Conservation (phyloP, 2,888 invertebrate genomes). For the Altica lythri region DNA sequence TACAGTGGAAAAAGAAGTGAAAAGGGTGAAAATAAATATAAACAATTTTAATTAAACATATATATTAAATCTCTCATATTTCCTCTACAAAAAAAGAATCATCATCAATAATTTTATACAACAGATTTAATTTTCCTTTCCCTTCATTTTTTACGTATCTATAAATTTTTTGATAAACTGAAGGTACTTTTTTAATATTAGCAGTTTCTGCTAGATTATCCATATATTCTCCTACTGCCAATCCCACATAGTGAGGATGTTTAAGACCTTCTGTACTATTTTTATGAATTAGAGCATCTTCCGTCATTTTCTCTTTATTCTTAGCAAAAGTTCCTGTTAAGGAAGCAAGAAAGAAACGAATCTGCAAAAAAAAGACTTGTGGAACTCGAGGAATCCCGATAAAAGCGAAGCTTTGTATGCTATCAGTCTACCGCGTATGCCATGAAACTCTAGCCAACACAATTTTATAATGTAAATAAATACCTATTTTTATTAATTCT, state of each 20-base stretch:
- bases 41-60: too few species aligned
- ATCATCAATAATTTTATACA: conserved; percentile 68
- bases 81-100: too few species aligned
- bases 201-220: conserved; percentile 69
- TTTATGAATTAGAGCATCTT: conserved; percentile 64
- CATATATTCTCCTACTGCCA: conserved; percentile 69
- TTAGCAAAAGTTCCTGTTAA: conserved; percentile 62
- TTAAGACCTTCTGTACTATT: conserved; percentile 62
- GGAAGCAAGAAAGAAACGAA: conserved; percentile 65
- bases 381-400: too few species aligned
- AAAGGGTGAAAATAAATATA: too few species aligned
- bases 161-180: conserved; percentile 73
- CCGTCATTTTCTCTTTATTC: conserved; percentile 66
- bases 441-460: too few species aligned
- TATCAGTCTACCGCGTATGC: too few species aligned
- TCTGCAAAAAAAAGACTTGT: conserved; percentile 58
- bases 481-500: too few species aligned
- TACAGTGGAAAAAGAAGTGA: too few species aligned
- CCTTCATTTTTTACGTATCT: conserved; percentile 60
- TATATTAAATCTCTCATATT: too few species aligned
- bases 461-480: background rate
- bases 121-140: conserved; percentile 67
- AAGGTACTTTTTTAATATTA: conserved; percentile 65
- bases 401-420: too few species aligned
- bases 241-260: conserved; percentile 80